Conservation (phyloP, 2,888 invertebrate species). For the Pseudolycoriella hygida region DNA sequence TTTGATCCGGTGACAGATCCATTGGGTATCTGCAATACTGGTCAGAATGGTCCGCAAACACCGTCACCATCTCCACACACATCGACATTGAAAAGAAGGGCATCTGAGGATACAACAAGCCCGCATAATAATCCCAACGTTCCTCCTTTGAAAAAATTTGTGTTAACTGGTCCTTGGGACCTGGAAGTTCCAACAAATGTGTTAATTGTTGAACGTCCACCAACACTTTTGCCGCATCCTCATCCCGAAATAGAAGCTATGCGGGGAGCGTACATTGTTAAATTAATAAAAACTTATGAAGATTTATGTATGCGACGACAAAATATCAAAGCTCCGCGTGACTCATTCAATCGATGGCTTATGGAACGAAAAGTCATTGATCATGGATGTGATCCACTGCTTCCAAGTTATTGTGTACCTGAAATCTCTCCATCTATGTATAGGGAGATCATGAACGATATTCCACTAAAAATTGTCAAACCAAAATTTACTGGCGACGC, state of each 20-base stretch:
- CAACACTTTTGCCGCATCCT: conserved; percentile 72
- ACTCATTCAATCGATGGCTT: conserved; percentile 91
- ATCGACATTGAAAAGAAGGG: conserved; percentile 48
- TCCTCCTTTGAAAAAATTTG: conserved; percentile 69
- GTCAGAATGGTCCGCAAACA: conserved; percentile 27
- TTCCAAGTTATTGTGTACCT: conserved; percentile 81
- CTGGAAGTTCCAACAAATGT: conserved; percentile 85
- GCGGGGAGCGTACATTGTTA: conserved; percentile 63
- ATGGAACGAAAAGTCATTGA: conserved; percentile 89
- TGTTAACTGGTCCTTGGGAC: conserved; percentile 86
- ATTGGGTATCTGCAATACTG: conserved; percentile 49
- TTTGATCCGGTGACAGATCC: conserved; percentile 89
- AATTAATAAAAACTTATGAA: conserved; percentile 79
- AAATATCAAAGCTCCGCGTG: conserved; percentile 86
- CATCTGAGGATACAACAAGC: conserved; percentile 47
- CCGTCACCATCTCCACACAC: conserved; percentile 22
- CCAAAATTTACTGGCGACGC: conserved; percentile 94
- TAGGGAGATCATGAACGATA: conserved; percentile 94
- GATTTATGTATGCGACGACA: conserved; percentile 87
- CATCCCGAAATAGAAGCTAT: conserved; percentile 89
- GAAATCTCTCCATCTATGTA: conserved; percentile 92
- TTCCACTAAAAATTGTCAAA: conserved; percentile 87
- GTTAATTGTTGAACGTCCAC: conserved; percentile 59
- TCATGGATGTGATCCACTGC: conserved; percentile 72
- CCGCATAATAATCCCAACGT: conserved; percentile 12